These are phyloP conservation scores for Amiota minor DNA, from an alignment of 2,888 invertebrate genomes.

Conservation along the genomic window DNA sequence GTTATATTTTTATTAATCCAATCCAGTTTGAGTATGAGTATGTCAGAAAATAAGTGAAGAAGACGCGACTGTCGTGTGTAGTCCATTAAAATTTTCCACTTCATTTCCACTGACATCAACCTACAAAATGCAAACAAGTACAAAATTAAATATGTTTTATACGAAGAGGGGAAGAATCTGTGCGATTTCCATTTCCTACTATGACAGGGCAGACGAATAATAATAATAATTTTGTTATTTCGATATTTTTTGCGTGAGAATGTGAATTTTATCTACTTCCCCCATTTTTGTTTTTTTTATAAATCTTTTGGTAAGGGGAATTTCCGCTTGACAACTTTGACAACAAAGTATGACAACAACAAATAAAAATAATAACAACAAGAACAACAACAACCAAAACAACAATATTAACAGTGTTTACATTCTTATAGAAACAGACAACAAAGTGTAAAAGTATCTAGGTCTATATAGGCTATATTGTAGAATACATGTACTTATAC, in stretches of 20 bases:
- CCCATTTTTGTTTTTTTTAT: slow-evolving; percentile 18
- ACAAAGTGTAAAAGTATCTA: slow-evolving; percentile 9
- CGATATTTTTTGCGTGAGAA: slow-evolving; percentile 52
- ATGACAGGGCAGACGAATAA: slow-evolving; percentile 46
- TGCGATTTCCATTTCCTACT: slow-evolving; percentile 46
- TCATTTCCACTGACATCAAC: background rate
- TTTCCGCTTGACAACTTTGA: slow-evolving; percentile 66
- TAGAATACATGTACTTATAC: too few species aligned
- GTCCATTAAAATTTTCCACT: too few species aligned
- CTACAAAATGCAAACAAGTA: slow-evolving; percentile 33
- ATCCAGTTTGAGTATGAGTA: too few species aligned
- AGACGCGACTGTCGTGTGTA: too few species aligned
- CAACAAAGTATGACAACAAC: slow-evolving; percentile 50
- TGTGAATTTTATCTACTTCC: slow-evolving; percentile 6
- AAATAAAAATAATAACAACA: slow-evolving; percentile 14
- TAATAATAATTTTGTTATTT: slow-evolving; percentile 68
- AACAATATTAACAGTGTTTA: slow-evolving; percentile 8
- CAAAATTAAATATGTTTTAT: too few species aligned
- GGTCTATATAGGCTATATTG: too few species aligned
- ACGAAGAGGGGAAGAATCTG: slow-evolving; percentile 55
- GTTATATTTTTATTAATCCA: too few species aligned
- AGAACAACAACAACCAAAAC: slow-evolving; percentile 36
- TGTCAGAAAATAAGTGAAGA: too few species aligned
- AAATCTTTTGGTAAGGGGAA: slow-evolving; percentile 57
- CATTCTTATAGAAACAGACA: background rate